A percentile compares a stretch with the other conserved stretches of the same genome.
Evolutionary conservation across 2,888 invertebrate species (phyloP).

Genomic region (Leucozona laternaria): DNA sequence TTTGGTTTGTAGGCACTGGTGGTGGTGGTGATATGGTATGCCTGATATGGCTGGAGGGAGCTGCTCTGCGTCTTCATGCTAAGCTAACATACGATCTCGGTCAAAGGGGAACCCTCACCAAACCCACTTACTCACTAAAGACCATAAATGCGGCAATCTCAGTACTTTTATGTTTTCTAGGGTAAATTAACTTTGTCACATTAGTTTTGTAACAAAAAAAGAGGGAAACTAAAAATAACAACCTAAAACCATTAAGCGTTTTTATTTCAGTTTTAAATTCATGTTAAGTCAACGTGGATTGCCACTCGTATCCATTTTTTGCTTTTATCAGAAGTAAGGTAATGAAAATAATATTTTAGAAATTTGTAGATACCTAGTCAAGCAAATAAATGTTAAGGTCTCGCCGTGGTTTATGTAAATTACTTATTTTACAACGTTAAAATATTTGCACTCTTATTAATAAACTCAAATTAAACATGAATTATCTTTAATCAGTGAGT

Average conservation of each 20-base stretch:
- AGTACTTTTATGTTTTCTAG: slow-evolving; percentile 10
- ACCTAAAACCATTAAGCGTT: neutral
- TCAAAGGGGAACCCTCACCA: slow-evolving; percentile 35
- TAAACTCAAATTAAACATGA: no score
- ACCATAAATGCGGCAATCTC: slow-evolving; percentile 65
- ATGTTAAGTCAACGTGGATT: neutral
- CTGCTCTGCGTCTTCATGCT: neutral
- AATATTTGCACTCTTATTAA: no score
- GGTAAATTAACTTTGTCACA: slow-evolving; percentile 31
- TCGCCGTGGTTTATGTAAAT: no score
- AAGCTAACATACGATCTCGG: slow-evolving; percentile 46
- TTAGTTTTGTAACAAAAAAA: slow-evolving; percentile 7
- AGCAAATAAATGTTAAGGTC: no score
- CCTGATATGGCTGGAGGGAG: slow-evolving; percentile 25
- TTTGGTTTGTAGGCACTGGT: neutral
- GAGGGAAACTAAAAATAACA: neutral
- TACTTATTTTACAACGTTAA: no score
- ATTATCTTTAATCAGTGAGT: no score
- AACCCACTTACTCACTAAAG: slow-evolving; percentile 23
- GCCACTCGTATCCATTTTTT: no score
- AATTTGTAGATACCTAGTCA: neutral
- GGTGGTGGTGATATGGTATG: neutral
- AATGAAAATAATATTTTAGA: neutral
- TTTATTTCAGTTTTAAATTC: neutral
- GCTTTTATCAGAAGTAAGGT: neutral